These are phyloP conservation scores for Nasonia giraulti DNA, from an alignment of 1,140 invertebrate genomes.

Conservation along the genomic window DNA sequence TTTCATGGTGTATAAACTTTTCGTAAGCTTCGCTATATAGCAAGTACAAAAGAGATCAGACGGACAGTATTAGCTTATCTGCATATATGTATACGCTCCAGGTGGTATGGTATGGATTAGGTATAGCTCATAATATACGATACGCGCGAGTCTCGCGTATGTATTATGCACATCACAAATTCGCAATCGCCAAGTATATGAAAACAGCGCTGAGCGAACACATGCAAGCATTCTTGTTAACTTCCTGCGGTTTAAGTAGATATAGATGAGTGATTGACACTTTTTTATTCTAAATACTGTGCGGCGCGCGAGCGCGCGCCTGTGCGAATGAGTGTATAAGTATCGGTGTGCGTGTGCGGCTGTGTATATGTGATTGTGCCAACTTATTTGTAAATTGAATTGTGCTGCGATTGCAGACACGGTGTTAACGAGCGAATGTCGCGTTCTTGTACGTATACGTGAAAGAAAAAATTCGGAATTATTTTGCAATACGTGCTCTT, in stretches of 20 bases:
- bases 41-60: slow-evolving; percentile 48
- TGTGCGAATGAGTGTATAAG: neutral
- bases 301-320: neutral
- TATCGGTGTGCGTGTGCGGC: too few species aligned
- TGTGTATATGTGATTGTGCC: neutral
- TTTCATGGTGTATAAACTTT: slow-evolving; percentile 34
- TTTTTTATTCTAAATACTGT: slow-evolving; percentile 32
- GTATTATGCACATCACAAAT: neutral
- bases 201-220: slow-evolving; percentile 20
- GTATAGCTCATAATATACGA: slow-evolving; percentile 12
- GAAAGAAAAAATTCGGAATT: neutral
- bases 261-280: slow-evolving; percentile 26
- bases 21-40: slow-evolving; percentile 25
- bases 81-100: neutral
- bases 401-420: slow-evolving; percentile 29
- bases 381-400: slow-evolving; percentile 35
- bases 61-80: neutral
- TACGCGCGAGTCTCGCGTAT: too few species aligned
- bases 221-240: slow-evolving; percentile 6
- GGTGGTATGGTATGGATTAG: neutral
- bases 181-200: slow-evolving; percentile 12
- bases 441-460: neutral
- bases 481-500: slow-evolving; percentile 13
- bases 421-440: neutral
- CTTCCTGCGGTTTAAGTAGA: neutral